Percentiles rank a stretch among this genome's conserved stretches.
These are phyloP conservation scores for Chromobotia macracanthus DNA, from an alignment of 2,797 vertebrate genomes.

Conservation along the genomic window DNA sequence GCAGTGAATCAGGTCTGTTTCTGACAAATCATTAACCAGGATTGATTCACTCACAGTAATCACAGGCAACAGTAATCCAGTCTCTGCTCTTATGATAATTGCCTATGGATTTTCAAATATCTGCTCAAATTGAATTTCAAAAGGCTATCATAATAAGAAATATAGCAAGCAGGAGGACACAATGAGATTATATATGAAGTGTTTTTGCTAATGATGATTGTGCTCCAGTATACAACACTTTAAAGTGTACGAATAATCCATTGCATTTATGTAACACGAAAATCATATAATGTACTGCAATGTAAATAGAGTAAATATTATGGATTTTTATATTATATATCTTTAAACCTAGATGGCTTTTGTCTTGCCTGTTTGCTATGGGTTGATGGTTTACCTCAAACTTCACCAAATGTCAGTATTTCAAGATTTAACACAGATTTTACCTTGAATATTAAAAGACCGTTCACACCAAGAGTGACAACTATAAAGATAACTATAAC, in stretches of 20 bases:
- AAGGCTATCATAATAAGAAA: conserved; percentile 50
- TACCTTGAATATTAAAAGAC: too few species aligned
- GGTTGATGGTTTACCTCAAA: not conserved
- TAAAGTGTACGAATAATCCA: conserved; percentile 44
- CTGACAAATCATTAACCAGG: conserved; percentile 57
- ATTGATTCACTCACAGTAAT: conserved; percentile 63
- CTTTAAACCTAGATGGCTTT: not conserved
- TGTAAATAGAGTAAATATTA: conserved; percentile 18
- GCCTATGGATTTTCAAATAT: conserved; percentile 72
- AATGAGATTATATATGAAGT: conserved; percentile 44
- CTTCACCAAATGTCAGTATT: too few species aligned
- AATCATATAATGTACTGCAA: not conserved
- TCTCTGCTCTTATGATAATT: conserved; percentile 70
- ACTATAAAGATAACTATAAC: too few species aligned
- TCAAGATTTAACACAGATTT: too few species aligned
- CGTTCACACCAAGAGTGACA: too few species aligned
- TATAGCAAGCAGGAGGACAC: conserved; percentile 51
- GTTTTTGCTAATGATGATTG: conserved; percentile 53
- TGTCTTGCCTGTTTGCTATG: not conserved
- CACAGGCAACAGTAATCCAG: conserved; percentile 65
- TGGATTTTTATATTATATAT: not conserved
- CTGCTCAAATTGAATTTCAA: conserved; percentile 64
- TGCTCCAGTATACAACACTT: conserved; percentile 57
- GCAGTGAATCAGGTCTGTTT: conserved; percentile 47
- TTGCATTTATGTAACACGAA: conserved; percentile 1